phyloP scores from a whole-genome alignment of 2,888 invertebrate genomes.

The Drosophila emarginata region DNA sequence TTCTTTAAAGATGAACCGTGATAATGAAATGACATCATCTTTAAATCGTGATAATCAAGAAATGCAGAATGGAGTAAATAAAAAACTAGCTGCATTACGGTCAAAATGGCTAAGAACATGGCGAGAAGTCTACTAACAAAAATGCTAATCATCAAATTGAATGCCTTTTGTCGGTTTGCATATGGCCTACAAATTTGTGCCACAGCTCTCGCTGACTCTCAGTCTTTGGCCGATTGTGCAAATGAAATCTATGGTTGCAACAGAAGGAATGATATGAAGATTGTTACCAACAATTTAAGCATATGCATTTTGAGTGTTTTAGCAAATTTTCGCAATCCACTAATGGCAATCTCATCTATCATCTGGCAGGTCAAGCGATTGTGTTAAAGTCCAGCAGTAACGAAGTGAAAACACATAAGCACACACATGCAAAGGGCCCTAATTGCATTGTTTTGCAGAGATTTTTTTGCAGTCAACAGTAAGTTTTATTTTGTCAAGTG shows the following conservation, averaged over 20 bases:
- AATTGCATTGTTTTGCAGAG: background rate
- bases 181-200: background rate
- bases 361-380: background rate
- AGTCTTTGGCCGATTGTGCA: background rate
- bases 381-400: background rate
- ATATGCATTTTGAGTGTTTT: background rate
- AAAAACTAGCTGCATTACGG: background rate
- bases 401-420: background rate
- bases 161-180: background rate
- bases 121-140: background rate
- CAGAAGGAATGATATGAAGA: background rate
- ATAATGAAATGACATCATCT: background rate
- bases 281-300: background rate
- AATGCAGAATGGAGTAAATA: background rate
- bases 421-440: background rate
- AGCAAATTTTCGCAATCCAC: constrained; percentile 2
- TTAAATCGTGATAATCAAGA: background rate
- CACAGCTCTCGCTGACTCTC: background rate
- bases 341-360: constrained; percentile 5
- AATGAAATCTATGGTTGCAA: background rate
- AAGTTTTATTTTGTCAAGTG: background rate
- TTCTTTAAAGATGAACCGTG: background rate
- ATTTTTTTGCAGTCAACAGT: constrained; percentile 1
- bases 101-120: background rate
- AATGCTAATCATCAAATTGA: background rate